A percentile compares a stretch with the other conserved stretches of the same genome.
Conservation (phyloP, 2,888 invertebrate species). For the Xylophagus ater region DNA sequence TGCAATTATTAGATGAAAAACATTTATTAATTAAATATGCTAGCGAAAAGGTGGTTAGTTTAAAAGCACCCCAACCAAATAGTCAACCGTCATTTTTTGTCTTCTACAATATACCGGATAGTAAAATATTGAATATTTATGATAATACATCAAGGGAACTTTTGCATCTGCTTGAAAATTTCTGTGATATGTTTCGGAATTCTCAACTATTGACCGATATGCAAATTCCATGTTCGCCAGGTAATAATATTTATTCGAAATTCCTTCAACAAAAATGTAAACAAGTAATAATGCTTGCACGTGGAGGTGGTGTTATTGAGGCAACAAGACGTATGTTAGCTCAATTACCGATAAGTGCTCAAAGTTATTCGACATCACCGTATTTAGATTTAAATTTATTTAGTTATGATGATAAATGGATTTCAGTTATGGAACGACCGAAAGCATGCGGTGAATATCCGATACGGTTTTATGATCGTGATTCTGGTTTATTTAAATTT, state of each 20-base stretch:
- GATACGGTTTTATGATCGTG: constrained; percentile 75
- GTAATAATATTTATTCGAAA: constrained; percentile 77
- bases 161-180: constrained; percentile 75
- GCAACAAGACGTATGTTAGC: constrained; percentile 81
- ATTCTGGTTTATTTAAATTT: constrained; percentile 70
- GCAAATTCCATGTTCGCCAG: constrained; percentile 82
- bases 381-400: constrained; percentile 86
- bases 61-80: constrained; percentile 65
- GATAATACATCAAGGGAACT: constrained; percentile 81
- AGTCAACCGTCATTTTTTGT: constrained; percentile 84
- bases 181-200: constrained; percentile 86
- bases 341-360: constrained; percentile 87
- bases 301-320: constrained; percentile 80
- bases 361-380: constrained; percentile 86
- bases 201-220: constrained; percentile 70
- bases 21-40: constrained; percentile 87
- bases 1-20: constrained; percentile 85
- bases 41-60: constrained; percentile 78
- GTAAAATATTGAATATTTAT: constrained; percentile 75
- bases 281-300: constrained; percentile 79
- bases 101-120: constrained; percentile 75
- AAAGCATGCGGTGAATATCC: constrained; percentile 88
- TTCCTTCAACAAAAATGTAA: constrained; percentile 59
- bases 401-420: constrained; percentile 92
- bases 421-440: constrained; percentile 90